Percentiles rank a stretch among this genome's conserved stretches.
Evolutionary conservation across 2,888 invertebrate species (phyloP).

Genomic region (Pimpla rufipes): DNA sequence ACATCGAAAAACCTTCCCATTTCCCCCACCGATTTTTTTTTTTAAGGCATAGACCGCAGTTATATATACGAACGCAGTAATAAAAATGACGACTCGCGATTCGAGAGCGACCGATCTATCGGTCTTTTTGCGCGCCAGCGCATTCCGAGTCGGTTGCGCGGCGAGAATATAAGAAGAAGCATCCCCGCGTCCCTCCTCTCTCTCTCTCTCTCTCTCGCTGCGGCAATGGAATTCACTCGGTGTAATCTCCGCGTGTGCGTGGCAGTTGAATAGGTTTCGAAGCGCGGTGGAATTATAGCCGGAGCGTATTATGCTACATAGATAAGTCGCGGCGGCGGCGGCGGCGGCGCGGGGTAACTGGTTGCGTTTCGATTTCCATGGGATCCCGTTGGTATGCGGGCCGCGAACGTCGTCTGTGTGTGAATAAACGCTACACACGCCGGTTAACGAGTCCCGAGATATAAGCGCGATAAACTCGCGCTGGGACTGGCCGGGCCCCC

Average conservation of each 20-base stretch:
- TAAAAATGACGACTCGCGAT: too few relatives aligned
- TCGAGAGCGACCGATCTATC: conserved; percentile 44
- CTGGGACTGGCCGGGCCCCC: conserved; percentile 37
- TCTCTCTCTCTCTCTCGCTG: conserved; percentile 38
- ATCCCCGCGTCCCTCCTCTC: not conserved
- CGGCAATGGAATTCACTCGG: conserved; percentile 54
- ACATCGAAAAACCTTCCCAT: too few relatives aligned
- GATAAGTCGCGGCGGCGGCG: conserved; percentile 16
- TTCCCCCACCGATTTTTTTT: too few relatives aligned
- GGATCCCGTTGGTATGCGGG: conserved; percentile 63
- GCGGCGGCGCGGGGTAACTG: conserved; percentile 56
- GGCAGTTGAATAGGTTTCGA: conserved; percentile 57
- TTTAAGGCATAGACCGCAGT: too few relatives aligned
- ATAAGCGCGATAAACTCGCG: conserved; percentile 52
- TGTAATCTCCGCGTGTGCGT: conserved; percentile 53
- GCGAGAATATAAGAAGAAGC: not conserved
- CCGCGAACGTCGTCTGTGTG: conserved; percentile 11
- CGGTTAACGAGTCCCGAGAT: conserved; percentile 53
- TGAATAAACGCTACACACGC: not conserved
- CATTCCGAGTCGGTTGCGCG: conserved; percentile 25
- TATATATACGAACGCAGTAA: too few relatives aligned
- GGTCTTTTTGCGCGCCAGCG: conserved; percentile 28
- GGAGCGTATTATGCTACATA: conserved; percentile 44
- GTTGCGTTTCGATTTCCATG: conserved; percentile 73
- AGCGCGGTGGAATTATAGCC: conserved; percentile 44